Conservation (phyloP, 2,888 invertebrate genomes). For the Meandrusa payeni region DNA sequence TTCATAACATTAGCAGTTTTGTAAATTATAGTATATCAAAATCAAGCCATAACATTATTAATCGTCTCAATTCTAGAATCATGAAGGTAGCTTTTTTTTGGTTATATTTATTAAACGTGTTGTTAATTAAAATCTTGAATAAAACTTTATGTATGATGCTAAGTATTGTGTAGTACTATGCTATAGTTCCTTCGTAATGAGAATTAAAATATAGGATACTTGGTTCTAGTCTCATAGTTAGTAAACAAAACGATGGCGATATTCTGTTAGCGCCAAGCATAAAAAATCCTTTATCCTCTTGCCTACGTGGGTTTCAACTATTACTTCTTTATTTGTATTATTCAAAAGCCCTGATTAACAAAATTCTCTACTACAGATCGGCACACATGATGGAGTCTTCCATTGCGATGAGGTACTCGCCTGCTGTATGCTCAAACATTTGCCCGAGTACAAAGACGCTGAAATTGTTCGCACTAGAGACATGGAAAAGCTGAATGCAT, state of each 20-base stretch:
- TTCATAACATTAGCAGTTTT: slow-evolving; percentile 7
- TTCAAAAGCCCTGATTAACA: no score
- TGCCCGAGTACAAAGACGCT: slow-evolving; percentile 91
- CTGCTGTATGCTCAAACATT: slow-evolving; percentile 91
- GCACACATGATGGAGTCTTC: slow-evolving; percentile 91
- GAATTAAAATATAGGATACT: no score
- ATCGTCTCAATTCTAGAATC: slow-evolving; percentile 2
- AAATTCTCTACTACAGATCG: slow-evolving; percentile 74
- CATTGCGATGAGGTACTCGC: slow-evolving; percentile 98
- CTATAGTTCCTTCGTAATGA: no score
- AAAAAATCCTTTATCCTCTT: no score
- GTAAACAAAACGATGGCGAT: no score
- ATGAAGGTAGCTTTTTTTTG: slow-evolving; percentile 20
- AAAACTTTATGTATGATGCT: no score
- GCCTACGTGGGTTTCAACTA: no score
- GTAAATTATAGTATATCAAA: background rate
- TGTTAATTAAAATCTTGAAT: no score
- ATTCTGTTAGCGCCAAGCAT: no score
- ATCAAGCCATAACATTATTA: slow-evolving; percentile 1
- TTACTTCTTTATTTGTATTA: no score
- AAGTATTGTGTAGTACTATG: no score
- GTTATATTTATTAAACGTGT: background rate
- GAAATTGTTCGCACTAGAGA: slow-evolving; percentile 87
- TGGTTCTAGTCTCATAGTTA: no score
- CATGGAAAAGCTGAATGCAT: slow-evolving; percentile 83